A percentile compares a stretch with the other conserved stretches of the same genome.
Evolutionary conservation across 1,140 invertebrate species (phyloP).

Genomic region (Lethocerus indicus): DNA sequence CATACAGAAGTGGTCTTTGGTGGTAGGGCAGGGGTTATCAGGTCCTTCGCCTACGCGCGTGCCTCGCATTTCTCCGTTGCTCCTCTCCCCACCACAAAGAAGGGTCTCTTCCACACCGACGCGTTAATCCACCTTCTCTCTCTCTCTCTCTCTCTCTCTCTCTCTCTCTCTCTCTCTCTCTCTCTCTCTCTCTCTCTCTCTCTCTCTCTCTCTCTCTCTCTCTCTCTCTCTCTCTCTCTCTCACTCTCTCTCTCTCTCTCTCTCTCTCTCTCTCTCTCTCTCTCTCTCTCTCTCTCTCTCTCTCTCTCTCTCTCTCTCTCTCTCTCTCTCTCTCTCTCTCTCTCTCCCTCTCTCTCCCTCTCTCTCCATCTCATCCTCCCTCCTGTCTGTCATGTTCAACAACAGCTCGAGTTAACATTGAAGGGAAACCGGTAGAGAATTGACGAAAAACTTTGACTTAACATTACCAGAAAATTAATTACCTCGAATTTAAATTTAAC

Average conservation of each 20-base stretch:
- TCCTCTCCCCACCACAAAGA: too few relatives aligned
- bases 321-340: constrained; percentile 5
- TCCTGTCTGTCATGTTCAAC: too few relatives aligned
- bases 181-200: constrained; percentile 8
- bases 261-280: background rate
- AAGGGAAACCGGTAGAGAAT: too few relatives aligned
- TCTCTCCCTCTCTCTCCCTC: constrained; percentile 3
- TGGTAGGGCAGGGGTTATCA: too few relatives aligned
- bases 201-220: constrained; percentile 8
- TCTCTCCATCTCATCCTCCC: constrained; percentile 1
- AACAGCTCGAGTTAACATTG: too few relatives aligned
- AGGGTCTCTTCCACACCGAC: too few relatives aligned
- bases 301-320: constrained; percentile 3
- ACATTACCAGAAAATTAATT: too few relatives aligned
- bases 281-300: constrained; percentile 3
- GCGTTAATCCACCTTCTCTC: background rate
- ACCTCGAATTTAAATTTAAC: too few relatives aligned
- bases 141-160: constrained; percentile 8
- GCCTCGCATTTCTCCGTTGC: too few relatives aligned
- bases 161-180: constrained; percentile 8
- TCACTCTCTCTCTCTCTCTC: constrained; percentile 1
- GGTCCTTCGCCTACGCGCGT: too few relatives aligned
- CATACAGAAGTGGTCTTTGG: too few relatives aligned
- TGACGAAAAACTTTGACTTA: too few relatives aligned
- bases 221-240: constrained; percentile 8